phyloP scores from a whole-genome alignment of 2,888 invertebrate species.

The Notodonta ziczac region DNA sequence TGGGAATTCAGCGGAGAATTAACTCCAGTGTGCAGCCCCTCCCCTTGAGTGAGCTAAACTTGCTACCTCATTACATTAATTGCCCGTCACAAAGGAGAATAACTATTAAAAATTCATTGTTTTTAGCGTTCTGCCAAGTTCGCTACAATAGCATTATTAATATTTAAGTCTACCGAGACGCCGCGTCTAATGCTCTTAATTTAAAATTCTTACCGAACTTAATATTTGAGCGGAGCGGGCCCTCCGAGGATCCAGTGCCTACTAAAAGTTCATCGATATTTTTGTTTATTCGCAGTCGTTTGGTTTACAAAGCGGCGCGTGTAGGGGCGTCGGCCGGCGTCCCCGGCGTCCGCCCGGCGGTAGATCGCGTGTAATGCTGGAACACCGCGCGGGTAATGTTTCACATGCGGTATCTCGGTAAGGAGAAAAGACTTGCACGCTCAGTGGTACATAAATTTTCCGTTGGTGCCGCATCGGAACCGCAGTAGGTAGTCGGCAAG shows the following conservation, averaged over 20 bases:
- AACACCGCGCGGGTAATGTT: slow-evolving; percentile 56
- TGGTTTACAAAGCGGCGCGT: slow-evolving; percentile 59
- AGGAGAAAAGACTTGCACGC: slow-evolving; percentile 69
- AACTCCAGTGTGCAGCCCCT: slow-evolving; percentile 50
- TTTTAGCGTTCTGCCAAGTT: slow-evolving; percentile 63
- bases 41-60: slow-evolving; percentile 55
- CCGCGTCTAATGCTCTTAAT: slow-evolving; percentile 74
- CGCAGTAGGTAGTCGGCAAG: slow-evolving; percentile 75
- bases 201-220: slow-evolving; percentile 81
- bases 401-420: slow-evolving; percentile 57
- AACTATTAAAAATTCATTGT: slow-evolving; percentile 80
- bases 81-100: slow-evolving; percentile 68
- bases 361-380: slow-evolving; percentile 56
- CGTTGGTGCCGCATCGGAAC: slow-evolving; percentile 77
- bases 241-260: slow-evolving; percentile 59
- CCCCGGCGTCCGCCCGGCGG: slow-evolving; percentile 50
- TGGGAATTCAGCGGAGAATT: slow-evolving; percentile 53
- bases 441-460: slow-evolving; percentile 80
- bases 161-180: slow-evolving; percentile 76
- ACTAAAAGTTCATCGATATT: slow-evolving; percentile 50
- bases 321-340: slow-evolving; percentile 29
- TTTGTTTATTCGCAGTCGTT: slow-evolving; percentile 66
- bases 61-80: slow-evolving; percentile 76
- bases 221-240: slow-evolving; percentile 74
- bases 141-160: slow-evolving; percentile 73